These are phyloP conservation scores for Bibio marci DNA, from an alignment of 2,888 invertebrate genomes.

Conservation along the genomic window DNA sequence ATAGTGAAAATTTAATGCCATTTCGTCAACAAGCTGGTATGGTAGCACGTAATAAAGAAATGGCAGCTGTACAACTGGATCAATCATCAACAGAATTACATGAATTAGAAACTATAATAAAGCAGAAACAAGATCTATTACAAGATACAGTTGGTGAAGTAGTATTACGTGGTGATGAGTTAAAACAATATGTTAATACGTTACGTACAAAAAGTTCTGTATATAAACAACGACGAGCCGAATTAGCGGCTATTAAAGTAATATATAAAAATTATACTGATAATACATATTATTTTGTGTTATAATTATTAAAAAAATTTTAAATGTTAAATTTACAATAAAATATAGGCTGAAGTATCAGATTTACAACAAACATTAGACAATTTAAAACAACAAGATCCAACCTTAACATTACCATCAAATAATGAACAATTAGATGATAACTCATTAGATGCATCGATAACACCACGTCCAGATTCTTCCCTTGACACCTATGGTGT, in stretches of 20 bases:
- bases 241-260: slow-evolving; percentile 52
- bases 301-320: no score
- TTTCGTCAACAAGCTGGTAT: slow-evolving; percentile 74
- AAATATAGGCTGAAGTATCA: slow-evolving; percentile 42
- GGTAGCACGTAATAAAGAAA: slow-evolving; percentile 63
- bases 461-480: slow-evolving; percentile 7
- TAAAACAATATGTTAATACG: slow-evolving; percentile 69
- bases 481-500: slow-evolving; percentile 10
- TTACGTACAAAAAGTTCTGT: slow-evolving; percentile 62
- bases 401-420: slow-evolving; percentile 28
- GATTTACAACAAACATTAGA: slow-evolving; percentile 59
- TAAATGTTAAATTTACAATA: no score
- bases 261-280: background rate
- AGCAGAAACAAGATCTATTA: slow-evolving; percentile 36
- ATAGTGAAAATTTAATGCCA: slow-evolving; percentile 58
- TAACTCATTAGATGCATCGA: slow-evolving; percentile 4
- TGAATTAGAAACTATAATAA: slow-evolving; percentile 40
- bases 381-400: slow-evolving; percentile 44
- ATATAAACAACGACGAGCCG: slow-evolving; percentile 64
- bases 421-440: slow-evolving; percentile 4
- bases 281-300: no score
- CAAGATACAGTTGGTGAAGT: slow-evolving; percentile 43
- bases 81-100: slow-evolving; percentile 44
- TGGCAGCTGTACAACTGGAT: slow-evolving; percentile 49
- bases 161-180: slow-evolving; percentile 61